phyloP scores from a whole-genome alignment of 35 echinoderm and acorn worm genomes.

The Stichopus chloronotus region DNA sequence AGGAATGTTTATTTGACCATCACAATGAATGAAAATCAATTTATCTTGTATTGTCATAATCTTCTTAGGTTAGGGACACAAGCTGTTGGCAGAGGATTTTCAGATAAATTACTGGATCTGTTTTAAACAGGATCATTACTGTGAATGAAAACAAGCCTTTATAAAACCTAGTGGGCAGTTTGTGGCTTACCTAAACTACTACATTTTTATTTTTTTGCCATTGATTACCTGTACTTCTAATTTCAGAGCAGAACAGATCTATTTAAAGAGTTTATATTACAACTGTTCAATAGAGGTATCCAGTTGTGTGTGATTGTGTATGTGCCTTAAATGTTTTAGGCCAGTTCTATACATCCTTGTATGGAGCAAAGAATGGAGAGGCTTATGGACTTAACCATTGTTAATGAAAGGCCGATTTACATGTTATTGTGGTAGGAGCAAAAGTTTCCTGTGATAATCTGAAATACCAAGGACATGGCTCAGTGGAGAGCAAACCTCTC shows the following conservation, averaged over 20 bases:
- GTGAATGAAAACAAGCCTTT: not conserved
- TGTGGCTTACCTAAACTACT: not conserved
- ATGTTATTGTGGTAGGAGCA: not conserved
- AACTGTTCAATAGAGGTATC: not conserved
- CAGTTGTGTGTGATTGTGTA: not conserved
- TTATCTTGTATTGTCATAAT: not conserved
- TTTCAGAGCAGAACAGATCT: not conserved
- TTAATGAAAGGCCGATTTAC: not conserved
- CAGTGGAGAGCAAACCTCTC: not conserved
- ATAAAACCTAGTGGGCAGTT: not conserved
- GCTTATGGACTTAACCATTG: not conserved
- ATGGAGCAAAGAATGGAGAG: not conserved
- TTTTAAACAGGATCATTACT: not conserved
- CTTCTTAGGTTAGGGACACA: not conserved
- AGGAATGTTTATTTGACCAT: not conserved
- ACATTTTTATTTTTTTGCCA: not conserved
- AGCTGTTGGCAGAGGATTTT: not conserved
- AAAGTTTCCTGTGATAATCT: not conserved
- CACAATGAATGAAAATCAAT: not conserved
- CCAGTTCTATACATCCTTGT: not conserved
- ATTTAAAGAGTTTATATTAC: conserved; percentile 3
- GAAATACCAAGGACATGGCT: not conserved
- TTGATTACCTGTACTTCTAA: not conserved
- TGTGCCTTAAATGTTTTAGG: not conserved
- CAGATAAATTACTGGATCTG: not conserved